These are phyloP conservation scores for Siderastrea radians DNA, from an alignment of 92 coral and sea anemone species.

Conservation along the genomic window DNA sequence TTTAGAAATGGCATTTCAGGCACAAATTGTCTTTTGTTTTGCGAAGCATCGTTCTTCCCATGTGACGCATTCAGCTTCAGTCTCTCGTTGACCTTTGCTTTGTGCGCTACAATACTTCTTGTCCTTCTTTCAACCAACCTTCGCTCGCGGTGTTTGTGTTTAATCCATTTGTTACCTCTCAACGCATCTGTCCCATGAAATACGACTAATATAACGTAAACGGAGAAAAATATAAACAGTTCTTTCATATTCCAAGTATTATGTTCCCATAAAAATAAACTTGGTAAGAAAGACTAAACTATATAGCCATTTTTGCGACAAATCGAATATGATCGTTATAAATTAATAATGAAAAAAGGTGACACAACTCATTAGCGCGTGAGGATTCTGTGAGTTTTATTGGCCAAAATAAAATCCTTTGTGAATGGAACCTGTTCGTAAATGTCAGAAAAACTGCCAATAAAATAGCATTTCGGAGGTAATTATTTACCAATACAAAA, in stretches of 20 bases:
- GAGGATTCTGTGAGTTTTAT: background rate
- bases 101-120: background rate
- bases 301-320: slow-evolving; percentile 22
- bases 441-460: background rate
- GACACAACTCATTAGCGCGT: slow-evolving; percentile 13
- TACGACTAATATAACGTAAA: background rate
- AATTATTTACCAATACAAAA: background rate
- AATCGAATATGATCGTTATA: slow-evolving; percentile 13
- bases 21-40: slow-evolving; percentile 69
- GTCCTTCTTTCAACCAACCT: slow-evolving; percentile 9
- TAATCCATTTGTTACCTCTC: background rate
- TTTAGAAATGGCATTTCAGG: slow-evolving; percentile 45
- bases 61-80: background rate
- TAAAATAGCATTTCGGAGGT: background rate
- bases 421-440: slow-evolving; percentile 32
- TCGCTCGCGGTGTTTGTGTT: background rate
- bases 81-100: background rate
- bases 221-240: slow-evolving; percentile 12
- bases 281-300: slow-evolving; percentile 35
- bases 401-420: slow-evolving; percentile 15
- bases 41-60: background rate
- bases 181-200: slow-evolving; percentile 3
- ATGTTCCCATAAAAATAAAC: slow-evolving; percentile 31
- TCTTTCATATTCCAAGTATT: slow-evolving; percentile 31
- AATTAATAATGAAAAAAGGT: slow-evolving; percentile 17